A percentile compares a stretch with the other conserved stretches of the same genome.
Conservation (phyloP, 2,113 vertebrate species). For the Trematomus loennbergii region DNA sequence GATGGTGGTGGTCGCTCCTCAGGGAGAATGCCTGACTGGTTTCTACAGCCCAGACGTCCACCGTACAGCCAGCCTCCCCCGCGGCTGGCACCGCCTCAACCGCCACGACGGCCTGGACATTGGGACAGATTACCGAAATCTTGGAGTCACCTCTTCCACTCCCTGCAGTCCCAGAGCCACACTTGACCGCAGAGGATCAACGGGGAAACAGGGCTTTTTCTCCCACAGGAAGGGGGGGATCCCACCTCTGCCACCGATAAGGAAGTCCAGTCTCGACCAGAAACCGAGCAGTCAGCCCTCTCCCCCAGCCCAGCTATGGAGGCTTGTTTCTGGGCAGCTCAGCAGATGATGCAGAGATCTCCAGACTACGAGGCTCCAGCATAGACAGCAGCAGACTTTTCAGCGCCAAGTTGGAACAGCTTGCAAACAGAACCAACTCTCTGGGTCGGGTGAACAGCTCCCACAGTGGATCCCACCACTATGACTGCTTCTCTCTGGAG, state of each 20-base stretch:
- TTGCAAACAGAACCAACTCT: conserved; percentile 93
- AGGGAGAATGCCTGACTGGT: conserved; percentile 78
- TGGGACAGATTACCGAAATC: conserved; percentile 73
- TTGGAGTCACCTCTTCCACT: conserved; percentile 79
- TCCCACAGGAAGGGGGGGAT: conserved; percentile 92
- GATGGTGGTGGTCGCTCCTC: conserved; percentile 70
- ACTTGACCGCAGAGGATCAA: conserved; percentile 88
- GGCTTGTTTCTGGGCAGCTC: conserved; percentile 79
- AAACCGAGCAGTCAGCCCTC: conserved; percentile 94
- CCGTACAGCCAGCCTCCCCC: conserved; percentile 88
- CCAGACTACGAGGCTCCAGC: conserved; percentile 85
- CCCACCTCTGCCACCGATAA: conserved; percentile 93
- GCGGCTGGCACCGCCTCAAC: conserved; percentile 84
- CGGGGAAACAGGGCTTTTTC: conserved; percentile 90
- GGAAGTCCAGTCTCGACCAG: conserved; percentile 97
- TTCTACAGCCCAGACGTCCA: conserved; percentile 81
- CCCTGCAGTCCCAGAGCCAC: conserved; percentile 86
- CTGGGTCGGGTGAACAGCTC: conserved; percentile 84
- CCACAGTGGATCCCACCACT: conserved; percentile 82
- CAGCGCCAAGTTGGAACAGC: conserved; percentile 94
- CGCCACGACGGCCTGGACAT: conserved; percentile 86
- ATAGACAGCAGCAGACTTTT: conserved; percentile 92
- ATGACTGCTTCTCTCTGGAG: conserved; percentile 94
- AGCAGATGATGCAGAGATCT: conserved; percentile 80
- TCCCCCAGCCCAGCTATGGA: conserved; percentile 84